Base-by-base conservation (phyloP, 2,888 invertebrate genomes). In the Anoplius nigerrimus region DNA sequence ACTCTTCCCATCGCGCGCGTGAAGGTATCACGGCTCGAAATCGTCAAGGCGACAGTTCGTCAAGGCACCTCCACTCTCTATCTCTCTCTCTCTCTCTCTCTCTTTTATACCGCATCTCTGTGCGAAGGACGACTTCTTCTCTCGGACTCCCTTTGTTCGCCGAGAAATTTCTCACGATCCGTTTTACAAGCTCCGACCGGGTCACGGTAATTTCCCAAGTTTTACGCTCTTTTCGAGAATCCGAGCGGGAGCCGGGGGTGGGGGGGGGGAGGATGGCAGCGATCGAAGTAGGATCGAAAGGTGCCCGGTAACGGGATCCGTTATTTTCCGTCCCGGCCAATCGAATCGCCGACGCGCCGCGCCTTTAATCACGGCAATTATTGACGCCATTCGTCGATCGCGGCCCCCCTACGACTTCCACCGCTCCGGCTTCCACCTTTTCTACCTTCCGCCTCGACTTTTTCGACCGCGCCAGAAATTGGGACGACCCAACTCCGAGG, bases 251-350 rank as follows among this genome's bases (percentile, higher is more conserved):
- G 34, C 16, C 18, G 18, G 16, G 16, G 5, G 11, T 18, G 20
- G 16, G n/a, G 18, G 16, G 16, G 5, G 11, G 18, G 20, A 20
- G n/a, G 18, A 57, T 21, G 42, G 21, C 13, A 16, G 21, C 34
- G 2, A 58, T 58, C n/a, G 21, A 56, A 57, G 43, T 24, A 57
- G 43, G 34, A 60, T 69, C 69, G 48, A 62, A 55, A 68, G 69
- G 71, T 74, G 71, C 69, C 15, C 62, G 52, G 54, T 74, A 74
- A 72, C 76, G 69, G 75, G 67, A 64, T 45, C 52, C 69, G 69
- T 78, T 66, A 69, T 76, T 71, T 74, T 62, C 71, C 71, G 24
- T 57, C 51, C 16, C 22, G 46, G 48, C 42, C 56, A 45, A 58
- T 58, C 53, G 46, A 55, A 64, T 57, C 64, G 34, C 62, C 46